Evolutionary conservation across 2,113 vertebrate genomes (phyloP).

Genomic region (Siniperca chuatsi): DNA sequence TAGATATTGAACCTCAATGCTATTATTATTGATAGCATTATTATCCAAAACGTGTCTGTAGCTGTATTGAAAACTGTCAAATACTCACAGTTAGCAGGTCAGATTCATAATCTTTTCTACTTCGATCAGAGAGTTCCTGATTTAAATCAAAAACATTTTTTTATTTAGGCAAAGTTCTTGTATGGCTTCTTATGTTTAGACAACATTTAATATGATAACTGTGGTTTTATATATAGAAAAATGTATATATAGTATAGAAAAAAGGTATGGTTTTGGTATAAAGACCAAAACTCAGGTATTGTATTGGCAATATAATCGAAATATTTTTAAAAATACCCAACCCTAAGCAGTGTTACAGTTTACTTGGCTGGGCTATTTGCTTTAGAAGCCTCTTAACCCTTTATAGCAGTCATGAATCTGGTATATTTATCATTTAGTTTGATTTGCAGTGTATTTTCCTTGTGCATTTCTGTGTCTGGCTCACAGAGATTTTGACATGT

Average conservation of each 20-base stretch:
- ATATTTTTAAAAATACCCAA: not conserved
- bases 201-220: too few species aligned
- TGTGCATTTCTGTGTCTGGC: not conserved
- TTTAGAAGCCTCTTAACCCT: too few species aligned
- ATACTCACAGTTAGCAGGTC: too few species aligned
- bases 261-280: too few species aligned
- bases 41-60: not conserved
- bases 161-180: too few species aligned
- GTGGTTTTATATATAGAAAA: too few species aligned
- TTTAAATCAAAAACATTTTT: not conserved
- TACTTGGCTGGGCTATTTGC: not conserved
- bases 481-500: not conserved
- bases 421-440: not conserved
- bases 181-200: too few species aligned
- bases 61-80: not conserved
- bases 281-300: not conserved
- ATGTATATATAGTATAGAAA: too few species aligned
- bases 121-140: not conserved
- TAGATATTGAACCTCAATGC: not conserved
- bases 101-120: not conserved
- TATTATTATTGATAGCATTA: not conserved
- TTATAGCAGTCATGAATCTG: not conserved
- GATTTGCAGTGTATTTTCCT: not conserved
- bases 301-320: not conserved
- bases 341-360: not conserved